Conservation (phyloP, 2,113 vertebrate species). For the human region DNA sequence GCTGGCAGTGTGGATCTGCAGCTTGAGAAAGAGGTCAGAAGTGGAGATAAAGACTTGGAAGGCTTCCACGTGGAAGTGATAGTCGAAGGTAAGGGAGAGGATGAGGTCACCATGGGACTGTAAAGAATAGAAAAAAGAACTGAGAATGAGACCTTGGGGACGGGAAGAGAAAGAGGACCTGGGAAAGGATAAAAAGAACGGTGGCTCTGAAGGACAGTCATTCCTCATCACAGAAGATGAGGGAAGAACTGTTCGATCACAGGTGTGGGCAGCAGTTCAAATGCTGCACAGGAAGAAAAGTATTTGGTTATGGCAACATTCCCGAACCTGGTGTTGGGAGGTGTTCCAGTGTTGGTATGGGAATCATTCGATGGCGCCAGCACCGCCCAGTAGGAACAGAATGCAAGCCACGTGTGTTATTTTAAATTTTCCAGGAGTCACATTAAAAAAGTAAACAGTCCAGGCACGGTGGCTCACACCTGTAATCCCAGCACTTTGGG, state of each 20-base stretch:
- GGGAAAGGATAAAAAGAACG: constrained; percentile 31
- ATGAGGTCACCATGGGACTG: constrained; percentile 29
- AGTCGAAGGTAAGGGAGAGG: constrained; percentile 24
- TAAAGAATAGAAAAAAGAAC: constrained; percentile 44
- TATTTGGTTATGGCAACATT: neutral
- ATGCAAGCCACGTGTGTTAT: neutral
- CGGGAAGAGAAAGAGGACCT: constrained; percentile 34
- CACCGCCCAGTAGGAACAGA: neutral
- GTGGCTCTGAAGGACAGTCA: neutral
- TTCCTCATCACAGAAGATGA: neutral
- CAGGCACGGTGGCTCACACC: no score
- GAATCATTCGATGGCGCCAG: neutral
- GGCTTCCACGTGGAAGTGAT: constrained; percentile 24
- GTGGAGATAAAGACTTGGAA: constrained; percentile 41
- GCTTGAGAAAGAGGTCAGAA: constrained; percentile 50
- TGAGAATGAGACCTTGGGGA: constrained; percentile 25
- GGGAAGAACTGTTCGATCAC: neutral
- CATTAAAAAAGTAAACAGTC: neutral
- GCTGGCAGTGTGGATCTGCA: neutral
- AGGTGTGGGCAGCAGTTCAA: neutral
- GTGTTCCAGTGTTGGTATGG: neutral
- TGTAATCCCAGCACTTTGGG: no score
- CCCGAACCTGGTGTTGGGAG: neutral
- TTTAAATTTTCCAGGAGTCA: constrained; percentile 7
- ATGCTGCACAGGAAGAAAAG: neutral